Base-by-base conservation (phyloP, 1,140 invertebrate genomes). In the Neodiprion virginianus region DNA sequence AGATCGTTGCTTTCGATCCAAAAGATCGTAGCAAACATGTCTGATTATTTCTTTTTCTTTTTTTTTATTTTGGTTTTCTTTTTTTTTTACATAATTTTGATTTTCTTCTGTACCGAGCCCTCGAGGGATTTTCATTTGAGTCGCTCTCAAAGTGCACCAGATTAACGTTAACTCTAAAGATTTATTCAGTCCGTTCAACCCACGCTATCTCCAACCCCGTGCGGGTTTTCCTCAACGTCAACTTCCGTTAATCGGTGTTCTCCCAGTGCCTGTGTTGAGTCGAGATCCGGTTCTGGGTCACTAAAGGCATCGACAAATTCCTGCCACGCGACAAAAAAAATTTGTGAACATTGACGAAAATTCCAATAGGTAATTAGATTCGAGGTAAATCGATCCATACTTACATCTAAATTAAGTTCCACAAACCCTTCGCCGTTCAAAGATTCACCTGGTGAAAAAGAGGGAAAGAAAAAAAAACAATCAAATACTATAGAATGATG, bases 141-240 rank as follows among this genome's bases (percentile, higher is more conserved):
- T 76, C 71, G 78, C 78, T 79, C 81, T 74, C 75, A 72, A 85
- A 86, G 85, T 87, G 85, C 85, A 86, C 82, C 81, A 83, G 75
- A 82, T 73, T 48, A 48, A 72, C 48, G 49, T 40, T 53, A 12
- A 67, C 14, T 67, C 10, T 65, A 47, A 12, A 73, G 66, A 73
- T 73, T 66, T 80, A 73, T 23, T 77, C 65, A 66, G 14, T 10
- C 2, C 65, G 72, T 77, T 88, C 86, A 87, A 83, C 85, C 86
- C 21, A 85, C 84, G 21, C 84, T 87, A 67, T 87, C 86, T 8
- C 85, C 84, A 80, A 85, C 85, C 17, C 84, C 83, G 79, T 85
- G 81, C 12, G 80, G 85, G 76, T 83, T 77, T 47, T 79, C 79
- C 40, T 83, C 74, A 9, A 79, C 75, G 69, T 84, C 75, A 12